Evolutionary conservation across 2,888 invertebrate genomes (phyloP).

Genomic region (Pasiphila rectangulata): DNA sequence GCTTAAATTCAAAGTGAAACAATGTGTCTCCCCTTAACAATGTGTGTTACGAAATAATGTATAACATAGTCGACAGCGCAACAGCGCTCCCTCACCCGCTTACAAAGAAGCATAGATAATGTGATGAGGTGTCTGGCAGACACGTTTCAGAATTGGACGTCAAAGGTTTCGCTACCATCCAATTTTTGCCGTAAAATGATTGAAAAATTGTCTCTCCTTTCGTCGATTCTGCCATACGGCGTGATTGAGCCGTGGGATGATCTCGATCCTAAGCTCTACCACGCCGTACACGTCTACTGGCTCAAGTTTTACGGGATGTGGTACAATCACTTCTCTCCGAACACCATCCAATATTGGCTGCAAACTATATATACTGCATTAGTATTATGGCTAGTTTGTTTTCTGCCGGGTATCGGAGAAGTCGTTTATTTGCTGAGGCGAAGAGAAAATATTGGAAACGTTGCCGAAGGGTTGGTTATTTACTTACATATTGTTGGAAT

Average conservation of each 20-base stretch:
- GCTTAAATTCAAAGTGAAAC: too few relatives aligned
- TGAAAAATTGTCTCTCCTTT: slow-evolving; percentile 46
- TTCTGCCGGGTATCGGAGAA: slow-evolving; percentile 80
- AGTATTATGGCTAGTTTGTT: slow-evolving; percentile 71
- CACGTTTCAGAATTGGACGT: slow-evolving; percentile 53
- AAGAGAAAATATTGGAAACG: slow-evolving; percentile 82
- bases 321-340: slow-evolving; percentile 60
- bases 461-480: slow-evolving; percentile 72
- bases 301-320: slow-evolving; percentile 76
- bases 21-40: slow-evolving; percentile 57
- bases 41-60: slow-evolving; percentile 52
- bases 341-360: slow-evolving; percentile 57
- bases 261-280: slow-evolving; percentile 66
- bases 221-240: slow-evolving; percentile 61
- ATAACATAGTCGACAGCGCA: slow-evolving; percentile 55
- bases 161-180: slow-evolving; percentile 42
- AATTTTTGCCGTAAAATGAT: slow-evolving; percentile 33
- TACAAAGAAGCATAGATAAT: slow-evolving; percentile 39
- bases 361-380: slow-evolving; percentile 56
- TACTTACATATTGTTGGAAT: slow-evolving; percentile 38
- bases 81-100: slow-evolving; percentile 47
- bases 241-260: slow-evolving; percentile 66
- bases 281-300: slow-evolving; percentile 74
- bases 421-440: slow-evolving; percentile 85
- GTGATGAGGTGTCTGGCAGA: slow-evolving; percentile 48